Base-by-base conservation (phyloP, 1,140 invertebrate species). In the Gryon sp. region DNA sequence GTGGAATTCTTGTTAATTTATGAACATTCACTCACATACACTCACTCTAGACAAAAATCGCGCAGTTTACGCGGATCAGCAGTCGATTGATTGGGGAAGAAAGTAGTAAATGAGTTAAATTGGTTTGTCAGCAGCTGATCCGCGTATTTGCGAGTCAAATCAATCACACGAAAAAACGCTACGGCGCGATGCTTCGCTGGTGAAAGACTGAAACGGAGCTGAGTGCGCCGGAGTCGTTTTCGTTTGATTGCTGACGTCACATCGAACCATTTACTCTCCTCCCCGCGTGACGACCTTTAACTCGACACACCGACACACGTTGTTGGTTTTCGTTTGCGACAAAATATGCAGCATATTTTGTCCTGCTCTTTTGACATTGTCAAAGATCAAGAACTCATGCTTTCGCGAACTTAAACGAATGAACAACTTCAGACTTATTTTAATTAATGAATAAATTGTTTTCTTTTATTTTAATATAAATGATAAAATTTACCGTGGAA, bases 181-280 rank as follows among this genome's bases (percentile, higher is more conserved):
- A 36, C 41, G 14, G 32, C 26, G 12, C 52, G 22, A 43, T 2
- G 20, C 7, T 41, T 70, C n/a, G 63, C 52, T 22, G 43, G 14
- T 52, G 26, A 52, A 43, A 26, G 34, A 40, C 65, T 75, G 78
- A 83, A 76, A 77, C 76, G 74, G 62, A 60, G 52, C 26, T 22
- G 66, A 81, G 70, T 83, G 83, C 63, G 72, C 70, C 74, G 79
- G 24, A 76, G 59, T 80, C 79, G 79, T 76, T 81, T 80, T 65
- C 40, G 38, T 53, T 74, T 50, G n/a, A 52, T 63, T 57, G 50
- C 69, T 73, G 70, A 74, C 63, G 74, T 79, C 81, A 74, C 46
- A 40, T 48, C 65, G 16, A 12, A 53, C 19, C 72, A 48, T 53
- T 60, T 41, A 53, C 50, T 24, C 38, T 50, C 43, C 73, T 43